Evolutionary conservation across 2,113 vertebrate genomes (phyloP), one percentile per base, ranked within the genome.

Genomic region (Engraulis encrasicolus): DNA sequence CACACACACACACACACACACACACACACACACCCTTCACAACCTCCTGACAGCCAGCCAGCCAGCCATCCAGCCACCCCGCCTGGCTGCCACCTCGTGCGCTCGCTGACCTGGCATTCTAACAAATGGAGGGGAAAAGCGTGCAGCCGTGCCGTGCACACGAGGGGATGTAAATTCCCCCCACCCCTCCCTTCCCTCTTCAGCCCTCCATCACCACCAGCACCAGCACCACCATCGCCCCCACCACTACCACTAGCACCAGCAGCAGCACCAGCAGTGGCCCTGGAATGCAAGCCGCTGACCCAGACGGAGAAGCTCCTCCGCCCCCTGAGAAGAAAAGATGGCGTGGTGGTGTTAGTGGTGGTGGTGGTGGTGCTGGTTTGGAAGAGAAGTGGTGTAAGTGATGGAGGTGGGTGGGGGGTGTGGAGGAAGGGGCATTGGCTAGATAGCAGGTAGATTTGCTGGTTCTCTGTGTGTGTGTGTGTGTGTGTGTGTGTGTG

Each of bases 71-170:
- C n/a, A n/a, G n/a, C n/a, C n/a, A n/a, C n/a, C n/a, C n/a, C n/a
- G n/a, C n/a, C n/a, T n/a, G n/a, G n/a, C n/a, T n/a, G n/a, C n/a
- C n/a, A n/a, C n/a, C n/a, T 93, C 89, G 92, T 93, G 96, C 95
- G 93, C 90, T 97, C n/a, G 40, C 40, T 45, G 97, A 98, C 97
- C 97, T 97, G 94, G 91, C 95, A 95, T 94, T 95, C 94, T 93
- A 95, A 96, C 96, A 98, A 99, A 98, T 97, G 97, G 97, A 98
- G 96, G 96, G 96, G 96, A 97, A 98, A 97, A 96, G 93, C 94
- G 95, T 92, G 90, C 91, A n/a, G n/a, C n/a, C n/a, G n/a, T n/a
- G n/a, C n/a, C n/a, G n/a, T n/a, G n/a, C n/a, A n/a, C n/a, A 89
- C 92, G 27, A 31, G 27, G 93, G 97, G 97, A 97, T 97, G 96